phyloP scores from a whole-genome alignment of 2,113 vertebrate species.

The Lycaon pictus region DNA sequence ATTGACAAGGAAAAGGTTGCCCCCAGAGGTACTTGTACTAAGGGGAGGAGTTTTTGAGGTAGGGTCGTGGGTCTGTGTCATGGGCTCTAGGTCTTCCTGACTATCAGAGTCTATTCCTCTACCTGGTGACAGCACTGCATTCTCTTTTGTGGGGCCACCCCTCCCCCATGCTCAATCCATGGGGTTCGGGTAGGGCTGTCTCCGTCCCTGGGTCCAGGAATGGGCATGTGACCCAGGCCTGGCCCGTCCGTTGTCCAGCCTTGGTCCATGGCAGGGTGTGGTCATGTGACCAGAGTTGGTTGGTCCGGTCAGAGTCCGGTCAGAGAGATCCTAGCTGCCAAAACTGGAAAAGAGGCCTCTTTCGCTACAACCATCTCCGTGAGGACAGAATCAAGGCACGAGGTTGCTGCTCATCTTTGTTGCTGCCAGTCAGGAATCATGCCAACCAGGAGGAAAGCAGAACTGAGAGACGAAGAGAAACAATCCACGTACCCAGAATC shows the following conservation, averaged over 20 bases:
- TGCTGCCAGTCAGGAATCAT: background rate
- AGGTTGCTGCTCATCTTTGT: background rate
- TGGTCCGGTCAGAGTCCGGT: background rate
- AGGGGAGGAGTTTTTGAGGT: background rate
- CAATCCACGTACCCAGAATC: background rate
- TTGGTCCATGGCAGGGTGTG: background rate
- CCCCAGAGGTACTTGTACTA: background rate
- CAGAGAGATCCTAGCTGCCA: background rate
- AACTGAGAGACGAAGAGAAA: background rate
- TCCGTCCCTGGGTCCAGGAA: background rate
- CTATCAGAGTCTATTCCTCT: too few species aligned
- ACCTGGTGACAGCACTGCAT: background rate
- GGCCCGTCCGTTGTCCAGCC: background rate
- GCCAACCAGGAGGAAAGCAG: background rate
- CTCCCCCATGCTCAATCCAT: background rate
- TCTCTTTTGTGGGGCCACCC: background rate
- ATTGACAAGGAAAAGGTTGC: background rate
- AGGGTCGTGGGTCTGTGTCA: background rate
- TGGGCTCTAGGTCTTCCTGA: accelerated
- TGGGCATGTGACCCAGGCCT: accelerated
- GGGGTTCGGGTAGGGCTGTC: background rate
- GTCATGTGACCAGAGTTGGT: background rate
- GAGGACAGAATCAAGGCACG: background rate
- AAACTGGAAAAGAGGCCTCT: background rate
- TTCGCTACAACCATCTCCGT: accelerated